Percentiles rank a stretch among this genome's conserved stretches.
Conservation (phyloP, 2,113 vertebrate genomes). For the Sinocyclocheilus maitianheensis region DNA sequence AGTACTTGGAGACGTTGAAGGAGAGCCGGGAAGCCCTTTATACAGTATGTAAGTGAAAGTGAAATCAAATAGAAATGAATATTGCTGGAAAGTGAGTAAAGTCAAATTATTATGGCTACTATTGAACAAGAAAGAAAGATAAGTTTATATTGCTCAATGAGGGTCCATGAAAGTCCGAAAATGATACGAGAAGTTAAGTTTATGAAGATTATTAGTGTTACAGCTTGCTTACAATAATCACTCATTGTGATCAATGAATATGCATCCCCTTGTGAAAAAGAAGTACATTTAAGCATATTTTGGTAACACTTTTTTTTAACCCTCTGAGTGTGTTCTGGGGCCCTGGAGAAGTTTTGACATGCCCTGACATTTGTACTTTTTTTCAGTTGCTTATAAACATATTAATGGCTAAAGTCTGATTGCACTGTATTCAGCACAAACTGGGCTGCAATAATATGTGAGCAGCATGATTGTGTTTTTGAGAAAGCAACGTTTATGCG, state of each 20-base stretch:
- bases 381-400: no score
- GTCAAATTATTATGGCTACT: not conserved
- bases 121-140: not conserved
- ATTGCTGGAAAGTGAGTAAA: constrained; percentile 13
- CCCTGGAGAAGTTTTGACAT: no score
- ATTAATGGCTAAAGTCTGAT: no score
- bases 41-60: not conserved
- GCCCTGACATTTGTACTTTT: no score
- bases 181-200: not conserved
- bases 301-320: no score
- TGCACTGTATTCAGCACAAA: no score
- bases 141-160: not conserved
- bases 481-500: no score
- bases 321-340: no score
- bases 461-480: no score
- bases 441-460: no score
- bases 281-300: not conserved
- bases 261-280: not conserved
- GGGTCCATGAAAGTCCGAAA: not conserved
- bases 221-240: not conserved
- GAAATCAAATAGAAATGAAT: constrained; percentile 9
- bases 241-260: not conserved
- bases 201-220: not conserved
- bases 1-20: constrained; percentile 69
- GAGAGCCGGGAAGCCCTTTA: not conserved